phyloP scores from a whole-genome alignment of 2,888 invertebrate species.

The Mongoloraphidia duomilia region DNA sequence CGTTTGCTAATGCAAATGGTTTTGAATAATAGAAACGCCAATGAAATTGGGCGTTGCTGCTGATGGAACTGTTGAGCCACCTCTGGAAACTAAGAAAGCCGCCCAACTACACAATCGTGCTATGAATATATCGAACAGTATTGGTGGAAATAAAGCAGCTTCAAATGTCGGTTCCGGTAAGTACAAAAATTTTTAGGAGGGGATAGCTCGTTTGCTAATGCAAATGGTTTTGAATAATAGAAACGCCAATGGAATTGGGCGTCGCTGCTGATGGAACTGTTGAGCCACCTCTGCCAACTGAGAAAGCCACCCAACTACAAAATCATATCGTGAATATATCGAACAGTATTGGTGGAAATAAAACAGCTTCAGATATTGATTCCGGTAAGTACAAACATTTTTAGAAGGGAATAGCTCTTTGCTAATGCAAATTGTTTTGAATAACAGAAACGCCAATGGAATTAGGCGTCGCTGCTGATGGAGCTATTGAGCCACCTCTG shows the following conservation, averaged over 20 bases:
- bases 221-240: constrained; percentile 1
- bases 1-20: too few species aligned
- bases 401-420: constrained; percentile 17
- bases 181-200: constrained; percentile 12
- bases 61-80: constrained; percentile 29
- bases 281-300: constrained; percentile 30
- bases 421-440: constrained; percentile 15
- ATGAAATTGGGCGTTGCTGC: constrained; percentile 54
- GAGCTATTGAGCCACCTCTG: constrained; percentile 25
- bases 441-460: too few species aligned
- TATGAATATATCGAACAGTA: constrained; percentile 59
- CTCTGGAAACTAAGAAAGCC: constrained; percentile 27
- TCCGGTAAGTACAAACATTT: constrained; percentile 15
- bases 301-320: constrained; percentile 44
- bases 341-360: constrained; percentile 36
- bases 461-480: constrained; percentile 50
- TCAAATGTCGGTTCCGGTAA: constrained; percentile 3
- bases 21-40: too few species aligned
- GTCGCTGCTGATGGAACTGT: constrained; percentile 40
- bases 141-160: constrained; percentile 20
- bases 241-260: constrained; percentile 31
- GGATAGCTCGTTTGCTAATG: constrained; percentile 21
- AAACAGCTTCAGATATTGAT: constrained; percentile 12
- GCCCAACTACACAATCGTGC: constrained; percentile 64
- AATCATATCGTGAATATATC: constrained; percentile 65